Evolutionary conservation across 2,113 vertebrate genomes (phyloP), one percentile per base, ranked within the genome.

Genomic region (Sterrhoptilus dennistouni): DNA sequence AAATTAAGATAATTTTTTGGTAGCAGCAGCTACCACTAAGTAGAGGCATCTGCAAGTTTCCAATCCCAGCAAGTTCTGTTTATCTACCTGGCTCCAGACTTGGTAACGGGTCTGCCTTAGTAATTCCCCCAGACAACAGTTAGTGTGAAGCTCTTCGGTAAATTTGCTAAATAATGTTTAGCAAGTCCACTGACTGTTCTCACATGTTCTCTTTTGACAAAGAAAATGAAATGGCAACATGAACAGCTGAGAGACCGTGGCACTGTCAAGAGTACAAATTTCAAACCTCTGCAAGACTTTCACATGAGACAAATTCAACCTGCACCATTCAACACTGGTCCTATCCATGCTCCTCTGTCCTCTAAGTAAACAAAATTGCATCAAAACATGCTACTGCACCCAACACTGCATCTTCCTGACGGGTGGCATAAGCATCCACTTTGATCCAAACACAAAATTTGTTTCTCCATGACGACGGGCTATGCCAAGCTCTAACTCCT

Each of bases 391-490:
- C 29, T 54, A 24, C 59, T 72, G 59, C 71, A 74, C 14, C 83
- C 59, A 70, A 72, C 16, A 17, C 33, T 22, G 52, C 59, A 14
- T 50, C 20, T 63, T 54, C 70, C 53, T 66, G 68, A 42, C 0
- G 4, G 35, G 56, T 14, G 78, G 35, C 2, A 0, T 25, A 74
- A 86, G 82, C 65, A 93, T 21, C 36, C 54, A 31, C 50, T 93
- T 44, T 5, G 12, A 74, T 42, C 45, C 2, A 0, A 89, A 89
- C 59, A 64, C 27, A n/a, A 16, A 72, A 71, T 52, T 50, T 74
- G n/a, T 64, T 84, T 95, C 96, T 90, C 88, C 91, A 89, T 91
- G 72, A 81, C 9, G 31, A 95, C 64, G 1, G 2, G 65, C 80
- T 64, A 83, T 9, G 65, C 42, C 42, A 92, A 87, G 83, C 23